Evolutionary conservation across 35 echinoderm and acorn worm genomes (phyloP), one percentile per base, ranked within the genome.

Genomic region (Holothuria glaberrima): DNA sequence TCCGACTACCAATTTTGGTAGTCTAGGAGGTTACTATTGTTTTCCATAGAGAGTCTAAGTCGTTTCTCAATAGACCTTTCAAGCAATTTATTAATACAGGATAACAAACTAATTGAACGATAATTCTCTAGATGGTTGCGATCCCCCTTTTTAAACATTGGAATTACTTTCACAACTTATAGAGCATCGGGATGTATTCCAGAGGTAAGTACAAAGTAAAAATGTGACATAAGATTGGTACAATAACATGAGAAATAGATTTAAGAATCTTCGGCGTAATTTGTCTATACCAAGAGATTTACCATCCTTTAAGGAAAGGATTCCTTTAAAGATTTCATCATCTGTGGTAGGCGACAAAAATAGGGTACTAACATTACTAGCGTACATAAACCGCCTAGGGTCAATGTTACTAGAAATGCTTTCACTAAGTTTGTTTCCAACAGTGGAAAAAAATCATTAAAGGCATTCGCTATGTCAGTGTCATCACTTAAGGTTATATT

Each of bases 61-160:
- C 33, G 59, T 26, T 30, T 86, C 19, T 86, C 58, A 86, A 66
- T 68, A 68, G 63, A 63, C 32, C 63, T 86, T 86, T 3, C 83
- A 10, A 86, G 32, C n/a, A 86, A 22, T 65, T 86, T 86, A 86
- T n/a, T n/a, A n/a, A n/a, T 29, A 32, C 35, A 86, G 0, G 79
- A 48, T 18, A 82, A 48, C n/a, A 56, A 30, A 48, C 20, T 58
- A 27, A 82, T 58, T 54, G 48, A 46, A 28, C 79, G 79, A 48
- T 82, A 54, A 60, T 82, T 82, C 18, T 60, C 79, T n/a, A 46
- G 46, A n/a, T 36, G 33, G 31, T 82, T 48, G 6, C 26, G 66
- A 30, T 54, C 24, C 79, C 48, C 79, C 57, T 82, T 82, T 57
- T 82, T 82, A 26, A 58, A 82, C 5, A 82, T 82, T 32, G 66